A percentile compares a stretch with the other conserved stretches of the same genome.
Evolutionary conservation across 2,888 invertebrate species (phyloP).

Genomic region (Orthosia gothica): DNA sequence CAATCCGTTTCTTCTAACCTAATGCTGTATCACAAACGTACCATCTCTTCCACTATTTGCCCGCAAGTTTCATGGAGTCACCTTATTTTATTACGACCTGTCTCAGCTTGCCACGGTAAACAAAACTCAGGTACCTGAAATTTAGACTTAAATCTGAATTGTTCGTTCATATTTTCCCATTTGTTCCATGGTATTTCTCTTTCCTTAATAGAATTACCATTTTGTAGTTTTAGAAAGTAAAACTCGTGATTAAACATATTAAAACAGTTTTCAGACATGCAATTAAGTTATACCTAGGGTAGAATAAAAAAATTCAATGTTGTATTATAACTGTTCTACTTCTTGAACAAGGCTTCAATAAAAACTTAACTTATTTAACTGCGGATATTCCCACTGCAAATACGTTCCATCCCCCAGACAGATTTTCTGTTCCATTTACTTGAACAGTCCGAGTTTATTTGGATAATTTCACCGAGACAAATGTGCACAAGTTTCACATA

Average conservation of each 20-base stretch:
- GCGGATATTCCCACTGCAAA: background rate
- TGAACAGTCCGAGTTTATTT: conserved; percentile 31
- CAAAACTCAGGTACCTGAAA: background rate
- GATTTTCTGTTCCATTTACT: conserved; percentile 39
- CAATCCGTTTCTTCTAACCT: no score
- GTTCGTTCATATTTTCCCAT: conserved; percentile 3
- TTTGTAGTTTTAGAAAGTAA: no score
- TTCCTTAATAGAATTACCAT: background rate
- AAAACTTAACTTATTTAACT: background rate
- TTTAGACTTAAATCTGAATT: background rate
- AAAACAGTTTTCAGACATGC: no score
- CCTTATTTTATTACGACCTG: no score
- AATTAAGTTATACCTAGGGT: no score
- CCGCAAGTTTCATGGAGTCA: no score
- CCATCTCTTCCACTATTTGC: no score
- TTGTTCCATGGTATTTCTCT: background rate
- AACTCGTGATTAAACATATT: no score
- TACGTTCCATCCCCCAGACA: conserved; percentile 1
- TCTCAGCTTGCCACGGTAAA: no score
- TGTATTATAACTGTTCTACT: background rate
- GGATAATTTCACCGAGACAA: no score
- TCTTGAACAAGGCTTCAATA: background rate
- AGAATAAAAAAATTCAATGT: no score
- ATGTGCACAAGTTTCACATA: conserved; percentile 26
- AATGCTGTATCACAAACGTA: no score